Conservation (phyloP, 2,113 vertebrate genomes). For the Coracopsis vasa region DNA sequence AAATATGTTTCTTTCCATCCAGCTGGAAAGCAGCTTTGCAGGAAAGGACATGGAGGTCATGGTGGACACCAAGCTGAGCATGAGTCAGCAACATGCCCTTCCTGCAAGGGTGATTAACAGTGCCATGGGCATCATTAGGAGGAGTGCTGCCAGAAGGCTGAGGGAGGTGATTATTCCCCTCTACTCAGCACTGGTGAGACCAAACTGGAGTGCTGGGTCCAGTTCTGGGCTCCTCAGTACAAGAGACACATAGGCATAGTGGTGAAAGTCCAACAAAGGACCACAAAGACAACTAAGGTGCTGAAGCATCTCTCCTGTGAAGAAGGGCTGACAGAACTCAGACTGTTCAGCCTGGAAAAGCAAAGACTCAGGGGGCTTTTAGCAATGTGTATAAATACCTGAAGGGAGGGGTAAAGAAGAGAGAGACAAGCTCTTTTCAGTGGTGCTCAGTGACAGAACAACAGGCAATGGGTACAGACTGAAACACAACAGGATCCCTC, state of each 20-base stretch:
- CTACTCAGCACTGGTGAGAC: background rate
- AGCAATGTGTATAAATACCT: background rate
- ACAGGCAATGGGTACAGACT: background rate
- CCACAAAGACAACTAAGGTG: background rate
- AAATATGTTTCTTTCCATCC: background rate
- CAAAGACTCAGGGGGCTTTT: background rate
- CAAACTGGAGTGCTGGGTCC: background rate
- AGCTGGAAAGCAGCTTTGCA: background rate
- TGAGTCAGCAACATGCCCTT: background rate
- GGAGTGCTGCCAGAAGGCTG: background rate
- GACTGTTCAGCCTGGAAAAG: background rate
- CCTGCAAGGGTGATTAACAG: background rate
- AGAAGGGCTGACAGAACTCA: background rate
- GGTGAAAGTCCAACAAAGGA: background rate
- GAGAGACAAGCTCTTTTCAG: background rate
- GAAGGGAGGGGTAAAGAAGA: background rate
- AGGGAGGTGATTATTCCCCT: background rate
- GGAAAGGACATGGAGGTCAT: background rate
- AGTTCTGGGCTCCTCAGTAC: background rate
- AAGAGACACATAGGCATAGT: background rate
- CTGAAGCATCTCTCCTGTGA: background rate
- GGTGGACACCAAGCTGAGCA: background rate
- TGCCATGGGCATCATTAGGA: background rate
- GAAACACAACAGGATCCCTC: background rate
- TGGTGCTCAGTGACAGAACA: background rate